phyloP scores from a whole-genome alignment of 2,888 invertebrate genomes.

The Fragum sueziense region DNA sequence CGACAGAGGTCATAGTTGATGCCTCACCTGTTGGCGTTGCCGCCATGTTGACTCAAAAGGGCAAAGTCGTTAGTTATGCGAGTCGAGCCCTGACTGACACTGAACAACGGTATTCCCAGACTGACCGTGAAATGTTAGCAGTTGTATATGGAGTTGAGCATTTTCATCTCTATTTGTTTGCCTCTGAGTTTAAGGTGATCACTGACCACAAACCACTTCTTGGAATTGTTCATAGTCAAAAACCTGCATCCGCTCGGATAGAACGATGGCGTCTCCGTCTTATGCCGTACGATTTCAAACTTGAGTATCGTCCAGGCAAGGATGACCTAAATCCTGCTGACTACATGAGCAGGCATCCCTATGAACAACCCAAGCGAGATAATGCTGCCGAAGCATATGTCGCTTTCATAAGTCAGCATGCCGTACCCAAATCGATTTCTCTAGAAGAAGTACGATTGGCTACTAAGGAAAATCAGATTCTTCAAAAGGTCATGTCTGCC shows the following conservation, averaged over 20 bases:
- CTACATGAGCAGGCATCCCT: conserved; percentile 60
- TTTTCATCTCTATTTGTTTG: conserved; percentile 70
- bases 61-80: conserved; percentile 57
- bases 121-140: conserved; percentile 67
- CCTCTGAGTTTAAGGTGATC: conserved; percentile 64
- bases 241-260: conserved; percentile 59
- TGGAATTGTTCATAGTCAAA: conserved; percentile 64
- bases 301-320: conserved; percentile 24
- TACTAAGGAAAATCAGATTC: conserved; percentile 21
- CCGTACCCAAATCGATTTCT: conserved; percentile 57
- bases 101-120: conserved; percentile 67
- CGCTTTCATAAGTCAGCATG: conserved; percentile 33
- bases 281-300: conserved; percentile 16
- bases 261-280: conserved; percentile 56
- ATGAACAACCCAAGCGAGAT: conserved; percentile 21
- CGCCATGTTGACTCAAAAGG: conserved; percentile 60
- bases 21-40: conserved; percentile 64
- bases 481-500: conserved; percentile 37
- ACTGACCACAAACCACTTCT: conserved; percentile 74
- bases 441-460: conserved; percentile 43
- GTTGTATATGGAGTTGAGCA: conserved; percentile 70
- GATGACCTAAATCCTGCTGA: conserved; percentile 61
- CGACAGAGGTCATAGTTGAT: conserved; percentile 63
- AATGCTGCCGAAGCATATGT: conserved; percentile 54
- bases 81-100: conserved; percentile 60